Evolutionary conservation across 2,888 invertebrate genomes (phyloP), one percentile per base, ranked within the genome.

Genomic region (Trissoscelio sp.): DNA sequence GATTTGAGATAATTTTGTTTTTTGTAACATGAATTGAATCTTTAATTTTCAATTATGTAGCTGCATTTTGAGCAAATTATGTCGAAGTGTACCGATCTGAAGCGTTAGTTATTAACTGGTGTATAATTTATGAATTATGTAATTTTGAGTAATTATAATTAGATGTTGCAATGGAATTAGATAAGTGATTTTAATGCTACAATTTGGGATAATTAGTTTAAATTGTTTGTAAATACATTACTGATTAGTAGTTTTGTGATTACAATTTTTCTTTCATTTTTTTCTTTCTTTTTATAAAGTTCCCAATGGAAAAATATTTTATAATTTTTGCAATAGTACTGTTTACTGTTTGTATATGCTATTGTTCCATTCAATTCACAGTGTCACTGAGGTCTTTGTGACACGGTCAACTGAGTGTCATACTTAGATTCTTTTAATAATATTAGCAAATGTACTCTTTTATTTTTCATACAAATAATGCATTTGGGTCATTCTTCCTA

Each of bases 281-380:
- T 18, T 16, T 2, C 1, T 12, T 39, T 39, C 1, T 44, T 16
- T 44, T 22, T 16, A 14, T 12, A 16, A 4, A 14, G 7, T 12
- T 16, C 12, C 4, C 42, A n/a, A 16, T 5, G 2, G 48, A 20
- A 48, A 22, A 48, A 22, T 20, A 3, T 48, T 48, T 24, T 55
- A 4, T n/a, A 5, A 31, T 34, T 44, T 12, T 12, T 44, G 31
- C 44, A 53, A 6, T 12, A 58, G 34, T 53, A 58, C 31, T 39
- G 34, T 72, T 62, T 16, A 24, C 28, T 28, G 14, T 55, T 48
- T 55, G 20, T 53, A 34, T 62, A 62, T 70, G 77, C 62, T 62
- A 70, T 70, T 70, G 62, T 78, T 78, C 77, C 55, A 70, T 78
- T 78, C 62, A 78, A 69, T 70, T 69, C 34, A 64, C 20, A 55